Conservation (phyloP, 2,888 invertebrate genomes). For the Gandaritis pyraliata region DNA sequence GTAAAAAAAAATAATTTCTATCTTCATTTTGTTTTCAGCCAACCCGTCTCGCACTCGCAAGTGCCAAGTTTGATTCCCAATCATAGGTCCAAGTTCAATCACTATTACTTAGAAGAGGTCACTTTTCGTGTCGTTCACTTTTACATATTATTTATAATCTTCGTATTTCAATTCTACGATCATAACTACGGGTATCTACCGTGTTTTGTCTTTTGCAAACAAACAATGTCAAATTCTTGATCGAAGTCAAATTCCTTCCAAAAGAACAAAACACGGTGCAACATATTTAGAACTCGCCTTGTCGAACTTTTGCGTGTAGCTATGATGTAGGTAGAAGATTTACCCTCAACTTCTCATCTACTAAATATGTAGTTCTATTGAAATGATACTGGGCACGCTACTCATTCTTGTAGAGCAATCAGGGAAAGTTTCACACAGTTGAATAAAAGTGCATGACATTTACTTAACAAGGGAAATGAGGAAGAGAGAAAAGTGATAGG, state of each 20-base stretch:
- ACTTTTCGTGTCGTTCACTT: neutral
- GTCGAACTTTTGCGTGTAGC: too few relatives aligned
- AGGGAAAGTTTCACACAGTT: constrained; percentile 64
- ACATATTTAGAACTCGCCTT: too few relatives aligned
- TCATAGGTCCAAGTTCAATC: constrained; percentile 6
- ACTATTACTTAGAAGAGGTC: constrained; percentile 8
- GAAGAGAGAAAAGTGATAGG: constrained; percentile 34
- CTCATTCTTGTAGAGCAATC: constrained; percentile 51
- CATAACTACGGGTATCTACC: too few relatives aligned
- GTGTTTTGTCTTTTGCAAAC: too few relatives aligned
- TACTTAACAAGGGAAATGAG: constrained; percentile 45
- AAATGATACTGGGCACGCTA: constrained; percentile 49
- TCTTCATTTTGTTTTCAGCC: too few relatives aligned
- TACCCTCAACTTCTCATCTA: constrained; percentile 16
- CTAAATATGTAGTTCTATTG: constrained; percentile 16
- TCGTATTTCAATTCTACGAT: too few relatives aligned
- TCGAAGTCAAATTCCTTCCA: too few relatives aligned
- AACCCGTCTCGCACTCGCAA: too few relatives aligned
- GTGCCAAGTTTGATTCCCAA: neutral
- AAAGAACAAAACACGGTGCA: too few relatives aligned
- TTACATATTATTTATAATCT: too few relatives aligned
- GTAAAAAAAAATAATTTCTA: too few relatives aligned
- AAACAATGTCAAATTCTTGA: too few relatives aligned
- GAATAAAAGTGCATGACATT: constrained; percentile 50
- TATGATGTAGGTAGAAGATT: neutral